A percentile compares a stretch with the other conserved stretches of the same genome.
phyloP scores from a whole-genome alignment of 2,113 vertebrate species.

The Pseudopipra pipra region DNA sequence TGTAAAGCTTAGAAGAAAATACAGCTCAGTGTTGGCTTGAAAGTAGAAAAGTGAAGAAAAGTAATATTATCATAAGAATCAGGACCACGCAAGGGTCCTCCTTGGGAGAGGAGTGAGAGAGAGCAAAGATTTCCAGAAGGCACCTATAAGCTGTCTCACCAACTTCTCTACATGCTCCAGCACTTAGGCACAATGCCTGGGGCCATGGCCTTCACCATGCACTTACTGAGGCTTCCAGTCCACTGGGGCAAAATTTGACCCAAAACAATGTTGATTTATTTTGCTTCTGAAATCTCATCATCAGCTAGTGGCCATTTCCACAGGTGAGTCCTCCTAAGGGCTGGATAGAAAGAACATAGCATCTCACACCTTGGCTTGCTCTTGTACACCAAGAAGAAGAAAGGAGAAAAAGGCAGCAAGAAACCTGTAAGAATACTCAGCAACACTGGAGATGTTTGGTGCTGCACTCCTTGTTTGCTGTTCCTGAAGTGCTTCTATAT shows the following conservation, averaged over 20 bases:
- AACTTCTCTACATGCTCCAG: accelerated
- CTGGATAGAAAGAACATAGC: neutral
- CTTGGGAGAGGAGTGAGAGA: neutral
- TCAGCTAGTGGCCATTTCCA: neutral
- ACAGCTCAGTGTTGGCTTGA: neutral
- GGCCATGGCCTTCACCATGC: neutral
- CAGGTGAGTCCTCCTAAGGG: neutral
- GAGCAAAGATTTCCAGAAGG: neutral
- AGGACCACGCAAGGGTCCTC: neutral
- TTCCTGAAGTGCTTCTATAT: neutral
- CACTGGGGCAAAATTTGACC: neutral
- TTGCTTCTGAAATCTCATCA: neutral
- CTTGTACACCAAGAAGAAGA: too few relatives aligned
- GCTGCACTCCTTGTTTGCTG: neutral
- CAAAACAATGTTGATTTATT: neutral
- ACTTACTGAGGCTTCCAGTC: neutral
- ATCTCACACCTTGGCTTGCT: neutral
- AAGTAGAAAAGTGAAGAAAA: neutral
- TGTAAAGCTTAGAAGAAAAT: neutral
- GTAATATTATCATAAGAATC: neutral
- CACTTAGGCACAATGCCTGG: neutral
- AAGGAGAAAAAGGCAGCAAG: neutral
- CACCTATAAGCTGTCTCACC: neutral
- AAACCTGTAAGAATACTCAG: neutral
- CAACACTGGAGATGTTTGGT: neutral